Percentiles rank a stretch among this genome's conserved stretches.
Conservation (phyloP, 2,113 vertebrate genomes). For the Podarcis cretensis region DNA sequence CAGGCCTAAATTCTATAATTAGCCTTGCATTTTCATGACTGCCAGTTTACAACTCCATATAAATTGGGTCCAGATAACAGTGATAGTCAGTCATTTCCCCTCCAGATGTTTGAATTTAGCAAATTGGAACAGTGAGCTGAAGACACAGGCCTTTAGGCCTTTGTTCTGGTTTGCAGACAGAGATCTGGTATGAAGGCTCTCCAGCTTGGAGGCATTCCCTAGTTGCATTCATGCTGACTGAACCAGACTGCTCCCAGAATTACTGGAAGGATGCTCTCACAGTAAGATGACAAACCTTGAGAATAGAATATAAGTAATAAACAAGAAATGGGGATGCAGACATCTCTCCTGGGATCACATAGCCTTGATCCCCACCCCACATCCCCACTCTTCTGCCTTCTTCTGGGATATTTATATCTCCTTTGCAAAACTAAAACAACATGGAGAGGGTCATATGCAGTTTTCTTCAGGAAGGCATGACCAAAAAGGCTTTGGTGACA, state of each 20-base stretch:
- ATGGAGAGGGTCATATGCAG: too few relatives aligned
- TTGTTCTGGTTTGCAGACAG: slow-evolving; percentile 5
- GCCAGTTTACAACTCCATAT: background rate
- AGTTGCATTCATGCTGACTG: background rate
- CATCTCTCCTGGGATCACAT: background rate
- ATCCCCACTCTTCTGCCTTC: background rate
- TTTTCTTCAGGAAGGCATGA: background rate
- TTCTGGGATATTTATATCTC: background rate
- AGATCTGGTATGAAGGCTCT: slow-evolving; percentile 1
- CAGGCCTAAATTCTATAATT: slow-evolving; percentile 12
- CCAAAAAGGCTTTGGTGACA: background rate
- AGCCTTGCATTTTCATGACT: background rate
- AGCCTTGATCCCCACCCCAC: background rate
- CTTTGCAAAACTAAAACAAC: background rate
- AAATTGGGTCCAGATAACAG: slow-evolving; percentile 4
- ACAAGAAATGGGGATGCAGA: background rate
- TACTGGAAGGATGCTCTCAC: background rate
- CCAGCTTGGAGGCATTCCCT: background rate
- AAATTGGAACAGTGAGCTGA: background rate
- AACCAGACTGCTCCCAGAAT: background rate
- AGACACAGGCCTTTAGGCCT: background rate
- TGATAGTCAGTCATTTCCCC: slow-evolving; percentile 1
- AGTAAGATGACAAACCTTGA: background rate
- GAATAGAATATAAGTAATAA: background rate
- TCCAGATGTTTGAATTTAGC: slow-evolving; percentile 1